Conservation (phyloP, 2,113 vertebrate genomes). For the Periophthalmodon schlosseri region DNA sequence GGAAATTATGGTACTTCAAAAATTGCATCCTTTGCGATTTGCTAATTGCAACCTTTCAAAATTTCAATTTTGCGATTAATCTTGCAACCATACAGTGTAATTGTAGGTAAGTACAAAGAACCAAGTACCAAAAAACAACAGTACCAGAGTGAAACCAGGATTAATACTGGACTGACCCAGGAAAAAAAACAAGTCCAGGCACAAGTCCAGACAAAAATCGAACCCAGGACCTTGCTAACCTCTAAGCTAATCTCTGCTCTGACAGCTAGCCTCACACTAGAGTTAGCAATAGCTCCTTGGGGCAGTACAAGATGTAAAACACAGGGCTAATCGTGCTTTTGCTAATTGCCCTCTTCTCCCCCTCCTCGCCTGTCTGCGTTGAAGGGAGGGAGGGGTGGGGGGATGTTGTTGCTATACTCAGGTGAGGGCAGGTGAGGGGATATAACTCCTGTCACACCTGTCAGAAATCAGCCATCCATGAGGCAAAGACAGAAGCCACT, state of each 20-base stretch:
- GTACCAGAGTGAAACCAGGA: too few relatives aligned
- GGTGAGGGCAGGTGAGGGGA: not conserved
- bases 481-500: not conserved
- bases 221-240: not conserved
- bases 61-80: too few relatives aligned
- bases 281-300: slow-evolving; percentile 31
- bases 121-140: too few relatives aligned
- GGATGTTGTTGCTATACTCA: slow-evolving; percentile 33
- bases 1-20: too few relatives aligned
- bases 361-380: slow-evolving; percentile 1
- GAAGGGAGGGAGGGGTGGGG: slow-evolving; percentile 26
- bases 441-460: slow-evolving; percentile 12
- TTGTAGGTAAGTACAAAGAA: too few relatives aligned
- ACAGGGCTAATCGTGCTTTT: slow-evolving; percentile 57
- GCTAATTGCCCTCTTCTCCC: slow-evolving; percentile 66
- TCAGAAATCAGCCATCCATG: slow-evolving; percentile 12
- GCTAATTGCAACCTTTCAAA: too few relatives aligned
- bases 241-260: not conserved
- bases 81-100: too few relatives aligned
- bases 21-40: too few relatives aligned
- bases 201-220: too few relatives aligned
- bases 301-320: slow-evolving; percentile 70
- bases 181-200: too few relatives aligned
- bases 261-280: not conserved
- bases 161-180: too few relatives aligned